A percentile compares a stretch with the other conserved stretches of the same genome.
phyloP scores from a whole-genome alignment of 2,113 vertebrate species.

The Hemiscyllium ocellatum region DNA sequence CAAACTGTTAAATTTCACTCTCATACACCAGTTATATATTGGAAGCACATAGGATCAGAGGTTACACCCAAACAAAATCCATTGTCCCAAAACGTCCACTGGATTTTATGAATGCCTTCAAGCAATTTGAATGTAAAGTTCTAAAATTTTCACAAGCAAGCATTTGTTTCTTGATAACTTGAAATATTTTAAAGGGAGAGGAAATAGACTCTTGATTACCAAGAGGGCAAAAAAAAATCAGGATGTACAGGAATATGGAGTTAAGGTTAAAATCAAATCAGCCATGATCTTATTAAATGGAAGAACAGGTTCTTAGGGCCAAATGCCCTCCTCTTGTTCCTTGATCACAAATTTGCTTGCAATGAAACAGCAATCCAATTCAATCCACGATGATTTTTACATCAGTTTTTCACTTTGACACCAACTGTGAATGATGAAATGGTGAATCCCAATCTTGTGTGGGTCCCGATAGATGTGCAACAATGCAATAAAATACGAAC shows the following conservation, averaged over 20 bases:
- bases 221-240: too few species aligned
- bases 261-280: too few species aligned
- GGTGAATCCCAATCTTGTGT: neutral
- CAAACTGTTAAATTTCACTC: neutral
- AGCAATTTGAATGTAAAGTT: neutral
- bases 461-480: neutral
- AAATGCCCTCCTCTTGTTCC: too few species aligned
- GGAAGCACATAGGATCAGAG: neutral
- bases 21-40: neutral
- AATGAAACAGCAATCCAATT: neutral
- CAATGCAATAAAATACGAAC: neutral
- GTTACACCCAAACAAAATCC: neutral
- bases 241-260: too few species aligned
- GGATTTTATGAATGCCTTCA: neutral
- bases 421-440: neutral
- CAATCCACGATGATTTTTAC: neutral
- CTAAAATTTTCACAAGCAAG: neutral
- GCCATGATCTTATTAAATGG: too few species aligned
- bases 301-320: too few species aligned
- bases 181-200: too few species aligned
- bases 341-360: neutral
- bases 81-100: neutral
- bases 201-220: too few species aligned
- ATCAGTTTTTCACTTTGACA: neutral
- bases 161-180: constrained; percentile 7